phyloP scores from a whole-genome alignment of 2,113 vertebrate species.

The Hassar affinis region DNA sequence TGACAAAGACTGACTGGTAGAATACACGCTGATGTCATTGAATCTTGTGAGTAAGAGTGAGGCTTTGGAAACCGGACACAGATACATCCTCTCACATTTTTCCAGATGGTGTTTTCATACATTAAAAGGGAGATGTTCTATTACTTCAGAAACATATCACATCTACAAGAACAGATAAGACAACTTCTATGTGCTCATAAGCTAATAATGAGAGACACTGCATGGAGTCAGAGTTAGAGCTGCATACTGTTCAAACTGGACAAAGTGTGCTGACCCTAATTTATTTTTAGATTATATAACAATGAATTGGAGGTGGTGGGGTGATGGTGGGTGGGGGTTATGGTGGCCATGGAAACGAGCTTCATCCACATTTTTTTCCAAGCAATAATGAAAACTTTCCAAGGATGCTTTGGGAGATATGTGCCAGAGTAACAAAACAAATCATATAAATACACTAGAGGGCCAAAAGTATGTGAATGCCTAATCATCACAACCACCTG shows the following conservation, averaged over 20 bases:
- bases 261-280: not conserved
- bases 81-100: constrained; percentile 26
- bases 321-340: too few species aligned
- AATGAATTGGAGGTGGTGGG: not conserved
- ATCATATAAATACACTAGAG: not conserved
- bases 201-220: not conserved
- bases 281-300: not conserved
- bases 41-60: constrained; percentile 20
- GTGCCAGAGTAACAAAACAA: not conserved
- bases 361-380: not conserved
- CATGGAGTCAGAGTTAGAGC: not conserved
- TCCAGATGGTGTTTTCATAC: constrained; percentile 26
- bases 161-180: not conserved
- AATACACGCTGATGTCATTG: constrained; percentile 13
- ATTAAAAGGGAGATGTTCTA: not conserved
- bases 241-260: too few species aligned
- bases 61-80: constrained; percentile 42
- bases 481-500: not conserved
- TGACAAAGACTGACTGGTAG: not conserved
- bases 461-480: not conserved
- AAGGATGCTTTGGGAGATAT: not conserved
- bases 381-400: not conserved
- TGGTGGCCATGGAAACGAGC: not conserved
- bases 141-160: not conserved
- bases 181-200: not conserved